Evolutionary conservation across 2,797 vertebrate genomes (phyloP).

Genomic region (Sebastes iracundus): DNA sequence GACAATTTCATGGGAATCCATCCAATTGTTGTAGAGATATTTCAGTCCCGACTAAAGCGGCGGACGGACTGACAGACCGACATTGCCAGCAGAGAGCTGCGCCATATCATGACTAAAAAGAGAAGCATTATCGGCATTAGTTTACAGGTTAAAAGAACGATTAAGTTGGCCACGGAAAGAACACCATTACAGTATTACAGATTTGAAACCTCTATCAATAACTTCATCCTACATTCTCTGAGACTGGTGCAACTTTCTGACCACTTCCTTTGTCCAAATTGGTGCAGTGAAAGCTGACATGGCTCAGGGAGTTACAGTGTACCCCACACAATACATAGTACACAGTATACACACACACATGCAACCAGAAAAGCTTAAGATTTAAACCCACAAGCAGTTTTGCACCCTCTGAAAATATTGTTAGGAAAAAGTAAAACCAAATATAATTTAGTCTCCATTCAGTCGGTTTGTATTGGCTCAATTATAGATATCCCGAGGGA

Average conservation of each 20-base stretch:
- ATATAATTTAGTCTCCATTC: conserved; percentile 18
- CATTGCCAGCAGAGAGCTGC: background rate
- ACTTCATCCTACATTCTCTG: background rate
- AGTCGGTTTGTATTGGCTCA: conserved; percentile 11
- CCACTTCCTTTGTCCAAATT: background rate
- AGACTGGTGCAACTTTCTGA: background rate
- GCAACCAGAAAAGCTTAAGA: background rate
- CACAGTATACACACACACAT: background rate
- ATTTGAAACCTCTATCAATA: background rate
- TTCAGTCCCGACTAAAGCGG: no score
- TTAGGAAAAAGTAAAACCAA: background rate
- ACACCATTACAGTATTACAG: background rate
- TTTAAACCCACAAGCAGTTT: background rate
- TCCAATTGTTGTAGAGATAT: no score
- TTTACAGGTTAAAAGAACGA: background rate
- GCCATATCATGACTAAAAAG: background rate
- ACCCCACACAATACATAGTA: background rate
- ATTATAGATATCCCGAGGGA: background rate
- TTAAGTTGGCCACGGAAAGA: background rate
- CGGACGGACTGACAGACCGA: no score
- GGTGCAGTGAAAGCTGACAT: background rate
- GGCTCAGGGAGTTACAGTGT: background rate
- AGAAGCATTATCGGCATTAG: background rate
- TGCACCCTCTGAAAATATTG: background rate
- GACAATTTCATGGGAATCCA: background rate